A percentile compares a stretch with the other conserved stretches of the same genome.
Evolutionary conservation across 2,888 invertebrate species (phyloP).

Genomic region (Pammene fasciana): DNA sequence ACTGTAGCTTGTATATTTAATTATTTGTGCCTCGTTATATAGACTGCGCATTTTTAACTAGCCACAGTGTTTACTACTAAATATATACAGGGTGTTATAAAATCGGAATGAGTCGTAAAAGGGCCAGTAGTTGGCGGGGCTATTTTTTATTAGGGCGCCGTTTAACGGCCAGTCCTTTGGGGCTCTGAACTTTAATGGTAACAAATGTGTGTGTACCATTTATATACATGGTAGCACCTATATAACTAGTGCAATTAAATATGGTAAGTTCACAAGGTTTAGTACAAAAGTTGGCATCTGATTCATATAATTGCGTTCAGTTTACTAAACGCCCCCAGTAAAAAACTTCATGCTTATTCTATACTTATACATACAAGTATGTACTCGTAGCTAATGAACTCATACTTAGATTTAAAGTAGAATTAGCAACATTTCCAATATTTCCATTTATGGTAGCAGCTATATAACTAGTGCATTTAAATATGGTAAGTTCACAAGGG

Average conservation of each 20-base stretch:
- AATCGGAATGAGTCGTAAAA: conserved; percentile 69
- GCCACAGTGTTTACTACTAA: conserved; percentile 49
- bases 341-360: too few species aligned
- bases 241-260: neutral
- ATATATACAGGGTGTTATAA: conserved; percentile 59
- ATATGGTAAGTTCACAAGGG: neutral
- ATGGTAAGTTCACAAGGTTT: neutral
- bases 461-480: neutral
- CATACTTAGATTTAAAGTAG: too few species aligned
- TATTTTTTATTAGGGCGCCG: conserved; percentile 68
- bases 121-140: conserved; percentile 59
- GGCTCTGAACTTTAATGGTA: conserved; percentile 69
- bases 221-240: neutral
- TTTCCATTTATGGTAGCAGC: neutral
- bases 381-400: too few species aligned
- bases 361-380: too few species aligned
- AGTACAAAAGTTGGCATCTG: too few species aligned
- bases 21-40: neutral
- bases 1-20: neutral
- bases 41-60: conserved; percentile 46
- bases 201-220: conserved; percentile 53
- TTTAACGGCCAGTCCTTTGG: conserved; percentile 63
- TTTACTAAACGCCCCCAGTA: too few species aligned
- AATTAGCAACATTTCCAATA: too few species aligned
- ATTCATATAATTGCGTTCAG: too few species aligned